Evolutionary conservation across 2,888 invertebrate species (phyloP).

Genomic region (Aspidapion aeneum): DNA sequence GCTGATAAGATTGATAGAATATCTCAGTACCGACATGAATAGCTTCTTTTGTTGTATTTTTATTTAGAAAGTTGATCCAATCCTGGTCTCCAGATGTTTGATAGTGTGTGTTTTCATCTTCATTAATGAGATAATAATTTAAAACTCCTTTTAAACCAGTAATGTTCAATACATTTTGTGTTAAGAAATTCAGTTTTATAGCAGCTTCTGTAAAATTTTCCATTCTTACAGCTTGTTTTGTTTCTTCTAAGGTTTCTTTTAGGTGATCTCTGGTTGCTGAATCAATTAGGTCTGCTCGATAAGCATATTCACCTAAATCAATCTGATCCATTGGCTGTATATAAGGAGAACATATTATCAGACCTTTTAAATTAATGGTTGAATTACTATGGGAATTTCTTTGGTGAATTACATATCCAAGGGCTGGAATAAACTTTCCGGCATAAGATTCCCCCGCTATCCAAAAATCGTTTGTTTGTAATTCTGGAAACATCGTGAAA

Average conservation of each 20-base stretch:
- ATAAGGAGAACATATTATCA: conserved; percentile 76
- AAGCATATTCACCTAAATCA: conserved; percentile 73
- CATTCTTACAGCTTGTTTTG: conserved; percentile 48
- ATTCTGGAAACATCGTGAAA: conserved; percentile 76
- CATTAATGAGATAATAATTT: neutral
- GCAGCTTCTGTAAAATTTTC: neutral
- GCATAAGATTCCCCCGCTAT: conserved; percentile 89
- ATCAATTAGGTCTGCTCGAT: conserved; percentile 72
- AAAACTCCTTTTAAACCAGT: neutral
- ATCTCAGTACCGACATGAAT: neutral
- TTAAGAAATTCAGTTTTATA: neutral
- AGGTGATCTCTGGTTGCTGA: conserved; percentile 53
- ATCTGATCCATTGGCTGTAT: conserved; percentile 76
- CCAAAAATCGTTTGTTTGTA: conserved; percentile 73
- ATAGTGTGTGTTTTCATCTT: neutral
- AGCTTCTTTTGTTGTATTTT: neutral
- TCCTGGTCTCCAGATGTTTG: neutral
- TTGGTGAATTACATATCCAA: conserved; percentile 68
- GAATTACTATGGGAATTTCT: conserved; percentile 55
- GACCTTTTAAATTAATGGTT: conserved; percentile 62
- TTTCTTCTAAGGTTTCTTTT: conserved; percentile 51
- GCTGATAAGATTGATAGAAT: too few relatives aligned
- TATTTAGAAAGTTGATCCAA: neutral
- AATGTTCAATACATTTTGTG: neutral
- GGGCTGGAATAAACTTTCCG: conserved; percentile 74